Percentiles rank a stretch among this genome's conserved stretches.
phyloP scores from a whole-genome alignment of 2,888 invertebrate genomes.

The Boloria euphrosyne region DNA sequence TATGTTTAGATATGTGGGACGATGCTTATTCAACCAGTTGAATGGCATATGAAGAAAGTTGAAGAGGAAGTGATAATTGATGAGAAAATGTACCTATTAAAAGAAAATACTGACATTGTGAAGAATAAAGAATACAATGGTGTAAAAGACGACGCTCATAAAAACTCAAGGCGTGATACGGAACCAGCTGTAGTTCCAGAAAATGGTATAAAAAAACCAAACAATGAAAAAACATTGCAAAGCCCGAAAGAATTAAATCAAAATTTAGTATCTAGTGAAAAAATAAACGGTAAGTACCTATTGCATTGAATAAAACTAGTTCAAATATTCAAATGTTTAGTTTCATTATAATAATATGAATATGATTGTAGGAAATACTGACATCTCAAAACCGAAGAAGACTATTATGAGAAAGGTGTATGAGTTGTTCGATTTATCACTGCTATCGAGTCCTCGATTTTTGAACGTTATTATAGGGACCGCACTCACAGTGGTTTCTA shows the following conservation, averaged over 20 bases:
- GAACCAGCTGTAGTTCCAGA: slow-evolving; percentile 40
- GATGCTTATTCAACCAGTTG: slow-evolving; percentile 82
- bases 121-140: slow-evolving; percentile 55
- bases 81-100: slow-evolving; percentile 63
- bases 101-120: slow-evolving; percentile 58
- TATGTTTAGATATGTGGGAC: slow-evolving; percentile 80
- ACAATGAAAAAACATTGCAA: slow-evolving; percentile 49
- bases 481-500: slow-evolving; percentile 85
- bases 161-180: slow-evolving; percentile 41
- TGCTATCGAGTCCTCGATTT: slow-evolving; percentile 84
- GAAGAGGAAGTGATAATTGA: slow-evolving; percentile 65
- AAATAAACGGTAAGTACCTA: slow-evolving; percentile 56
- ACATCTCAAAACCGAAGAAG: slow-evolving; percentile 41
- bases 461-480: slow-evolving; percentile 86
- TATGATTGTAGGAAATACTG: slow-evolving; percentile 50
- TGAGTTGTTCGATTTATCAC: slow-evolving; percentile 83
- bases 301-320: not conserved
- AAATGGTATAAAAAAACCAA: slow-evolving; percentile 46
- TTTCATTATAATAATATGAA: not conserved
- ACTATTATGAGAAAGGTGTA: slow-evolving; percentile 58
- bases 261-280: slow-evolving; percentile 46
- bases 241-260: slow-evolving; percentile 55
- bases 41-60: slow-evolving; percentile 77
- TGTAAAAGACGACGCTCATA: slow-evolving; percentile 44
- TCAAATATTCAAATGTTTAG: not conserved